phyloP scores from a whole-genome alignment of 2,797 vertebrate genomes.

The Echeneis naucrates region DNA sequence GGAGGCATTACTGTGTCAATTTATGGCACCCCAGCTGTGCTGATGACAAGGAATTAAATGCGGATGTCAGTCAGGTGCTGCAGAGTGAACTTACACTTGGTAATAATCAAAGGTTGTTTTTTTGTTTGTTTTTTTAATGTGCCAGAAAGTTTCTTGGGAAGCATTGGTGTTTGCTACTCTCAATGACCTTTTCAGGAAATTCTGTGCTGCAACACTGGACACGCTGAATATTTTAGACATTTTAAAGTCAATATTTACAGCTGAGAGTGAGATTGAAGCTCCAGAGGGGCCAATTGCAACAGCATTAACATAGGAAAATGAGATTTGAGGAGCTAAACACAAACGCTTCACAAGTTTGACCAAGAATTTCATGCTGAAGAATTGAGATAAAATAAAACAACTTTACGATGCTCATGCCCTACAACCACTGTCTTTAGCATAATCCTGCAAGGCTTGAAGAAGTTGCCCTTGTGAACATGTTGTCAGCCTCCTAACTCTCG shows the following conservation, averaged over 20 bases:
- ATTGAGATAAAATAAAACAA: conserved; percentile 2
- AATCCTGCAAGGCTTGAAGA: not conserved
- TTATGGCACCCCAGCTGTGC: conserved; percentile 26
- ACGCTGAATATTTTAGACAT: not conserved
- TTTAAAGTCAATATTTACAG: not conserved
- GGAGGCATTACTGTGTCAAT: conserved; percentile 32
- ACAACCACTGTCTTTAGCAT: not conserved
- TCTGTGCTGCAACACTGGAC: not conserved
- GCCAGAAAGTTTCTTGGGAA: not conserved
- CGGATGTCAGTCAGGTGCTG: conserved; percentile 8
- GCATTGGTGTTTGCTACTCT: not conserved
- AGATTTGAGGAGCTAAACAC: not conserved
- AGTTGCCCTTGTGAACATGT: conserved; percentile 18
- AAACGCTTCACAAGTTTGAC: conserved; percentile 9
- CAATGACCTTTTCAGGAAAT: not conserved
- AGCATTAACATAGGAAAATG: not conserved
- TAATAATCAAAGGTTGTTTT: not conserved
- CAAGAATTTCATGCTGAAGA: conserved; percentile 4
- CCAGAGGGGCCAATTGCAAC: not conserved
- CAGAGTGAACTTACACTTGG: not conserved
- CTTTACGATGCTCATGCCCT: not conserved
- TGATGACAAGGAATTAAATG: conserved; percentile 27
- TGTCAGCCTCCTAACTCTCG: not conserved
- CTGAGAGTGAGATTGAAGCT: not conserved
- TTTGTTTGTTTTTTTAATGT: too few relatives aligned